A percentile compares a stretch with the other conserved stretches of the same genome.
Conservation (phyloP, 2,113 vertebrate genomes). For the Chiloscyllium plagiosum region DNA sequence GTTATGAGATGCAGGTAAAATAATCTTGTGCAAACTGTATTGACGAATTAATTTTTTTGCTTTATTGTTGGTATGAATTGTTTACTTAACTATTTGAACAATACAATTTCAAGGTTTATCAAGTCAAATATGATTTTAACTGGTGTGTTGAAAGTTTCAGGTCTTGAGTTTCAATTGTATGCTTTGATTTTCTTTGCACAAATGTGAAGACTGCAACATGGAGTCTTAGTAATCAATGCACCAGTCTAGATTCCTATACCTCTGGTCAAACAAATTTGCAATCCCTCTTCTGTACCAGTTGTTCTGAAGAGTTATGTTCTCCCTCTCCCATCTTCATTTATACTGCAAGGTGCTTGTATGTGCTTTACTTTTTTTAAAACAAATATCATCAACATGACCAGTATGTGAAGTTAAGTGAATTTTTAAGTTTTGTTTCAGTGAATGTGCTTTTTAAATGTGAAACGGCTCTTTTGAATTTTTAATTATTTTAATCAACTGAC, state of each 20-base stretch:
- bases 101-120: not conserved
- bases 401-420: not conserved
- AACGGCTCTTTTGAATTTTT: not conserved
- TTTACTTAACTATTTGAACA: not conserved
- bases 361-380: not conserved
- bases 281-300: not conserved
- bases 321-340: not conserved
- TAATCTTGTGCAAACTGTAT: not conserved
- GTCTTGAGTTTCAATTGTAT: not conserved
- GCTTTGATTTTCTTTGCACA: not conserved
- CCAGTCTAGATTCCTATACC: not conserved
- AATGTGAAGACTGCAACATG: not conserved
- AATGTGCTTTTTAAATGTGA: not conserved
- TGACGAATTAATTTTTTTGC: not conserved
- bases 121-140: not conserved
- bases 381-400: not conserved
- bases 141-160: not conserved
- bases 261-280: not conserved
- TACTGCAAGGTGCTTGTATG: not conserved
- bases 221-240: not conserved
- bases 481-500: not conserved
- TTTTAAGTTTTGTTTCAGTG: not conserved
- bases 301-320: not conserved
- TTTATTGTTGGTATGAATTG: not conserved
- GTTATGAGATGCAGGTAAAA: not conserved